These are phyloP conservation scores for Tychaedon coryphoeus DNA, from an alignment of 2,113 vertebrate species.

Conservation along the genomic window DNA sequence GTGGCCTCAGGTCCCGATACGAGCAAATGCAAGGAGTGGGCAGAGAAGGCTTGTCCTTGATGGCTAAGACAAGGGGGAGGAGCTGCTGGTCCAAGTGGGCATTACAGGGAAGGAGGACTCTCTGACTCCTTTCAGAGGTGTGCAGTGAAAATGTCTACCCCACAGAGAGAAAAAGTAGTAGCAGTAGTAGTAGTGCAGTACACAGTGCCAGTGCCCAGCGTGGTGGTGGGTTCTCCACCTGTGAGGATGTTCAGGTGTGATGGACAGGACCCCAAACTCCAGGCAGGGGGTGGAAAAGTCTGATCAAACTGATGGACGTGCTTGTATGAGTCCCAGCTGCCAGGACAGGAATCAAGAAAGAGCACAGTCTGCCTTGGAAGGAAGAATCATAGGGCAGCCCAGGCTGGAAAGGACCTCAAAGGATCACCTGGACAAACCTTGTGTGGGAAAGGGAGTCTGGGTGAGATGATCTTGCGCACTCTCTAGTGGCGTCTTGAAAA, in stretches of 20 bases:
- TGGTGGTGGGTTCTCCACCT: rapidly evolving
- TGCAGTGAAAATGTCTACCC: neutral
- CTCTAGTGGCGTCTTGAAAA: neutral
- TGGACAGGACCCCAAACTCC: neutral
- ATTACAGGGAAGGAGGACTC: neutral
- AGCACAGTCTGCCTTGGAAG: neutral
- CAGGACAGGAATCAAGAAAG: neutral
- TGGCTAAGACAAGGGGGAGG: neutral
- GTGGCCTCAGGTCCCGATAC: rapidly evolving
- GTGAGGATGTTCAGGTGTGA: neutral
- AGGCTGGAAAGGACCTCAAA: neutral
- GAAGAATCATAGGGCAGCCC: neutral
- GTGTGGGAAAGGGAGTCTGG: neutral
- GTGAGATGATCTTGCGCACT: neutral
- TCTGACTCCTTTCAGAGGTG: neutral
- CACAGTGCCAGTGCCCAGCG: rapidly evolving
- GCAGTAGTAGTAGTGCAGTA: neutral
- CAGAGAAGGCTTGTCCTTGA: neutral
- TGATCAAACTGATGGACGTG: neutral
- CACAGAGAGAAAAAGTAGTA: neutral
- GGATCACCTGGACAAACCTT: neutral
- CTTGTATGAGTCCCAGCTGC: neutral
- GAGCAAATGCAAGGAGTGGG: neutral
- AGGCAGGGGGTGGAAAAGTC: neutral
- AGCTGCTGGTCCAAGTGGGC: neutral